phyloP scores from a whole-genome alignment of 2,797 vertebrate species.

The Channa striata region DNA sequence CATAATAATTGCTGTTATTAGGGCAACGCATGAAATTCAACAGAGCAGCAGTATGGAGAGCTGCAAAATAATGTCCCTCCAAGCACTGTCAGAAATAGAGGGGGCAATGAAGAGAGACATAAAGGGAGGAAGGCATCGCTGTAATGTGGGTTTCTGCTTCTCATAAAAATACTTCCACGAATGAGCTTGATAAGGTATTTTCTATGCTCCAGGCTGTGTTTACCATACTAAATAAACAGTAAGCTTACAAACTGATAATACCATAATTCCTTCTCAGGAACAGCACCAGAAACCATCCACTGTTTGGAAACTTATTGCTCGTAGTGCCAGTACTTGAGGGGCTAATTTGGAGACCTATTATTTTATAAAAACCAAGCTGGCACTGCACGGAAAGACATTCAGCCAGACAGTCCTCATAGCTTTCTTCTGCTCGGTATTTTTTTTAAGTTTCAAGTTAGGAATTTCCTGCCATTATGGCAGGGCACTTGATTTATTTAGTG shows the following conservation, averaged over 20 bases:
- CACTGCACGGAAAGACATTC: slow-evolving; percentile 29
- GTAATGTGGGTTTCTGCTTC: slow-evolving; percentile 32
- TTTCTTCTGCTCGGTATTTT: slow-evolving; percentile 53
- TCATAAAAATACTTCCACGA: slow-evolving; percentile 35
- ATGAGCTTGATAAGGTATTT: slow-evolving; percentile 43
- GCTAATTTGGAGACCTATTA: slow-evolving; percentile 43
- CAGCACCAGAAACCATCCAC: slow-evolving; percentile 38
- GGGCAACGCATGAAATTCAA: slow-evolving; percentile 40
- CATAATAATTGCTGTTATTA: slow-evolving; percentile 45
- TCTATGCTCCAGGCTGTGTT: slow-evolving; percentile 45
- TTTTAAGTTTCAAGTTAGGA: slow-evolving; percentile 49
- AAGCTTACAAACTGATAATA: slow-evolving; percentile 43
- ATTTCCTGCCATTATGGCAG: slow-evolving; percentile 58
- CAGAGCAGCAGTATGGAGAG: slow-evolving; percentile 16
- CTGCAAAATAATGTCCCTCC: slow-evolving; percentile 36
- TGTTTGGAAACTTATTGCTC: slow-evolving; percentile 47
- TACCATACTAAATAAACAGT: slow-evolving; percentile 45
- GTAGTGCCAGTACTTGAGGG: slow-evolving; percentile 50
- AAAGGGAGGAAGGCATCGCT: slow-evolving; percentile 22
- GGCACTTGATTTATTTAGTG: slow-evolving; percentile 48
- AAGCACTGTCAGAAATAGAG: slow-evolving; percentile 37
- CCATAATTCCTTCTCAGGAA: slow-evolving; percentile 40
- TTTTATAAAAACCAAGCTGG: slow-evolving; percentile 65
- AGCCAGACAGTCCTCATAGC: slow-evolving; percentile 46
- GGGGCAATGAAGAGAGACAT: slow-evolving; percentile 41